phyloP scores from a whole-genome alignment of 2,113 vertebrate species.

The Anoura caudifer region DNA sequence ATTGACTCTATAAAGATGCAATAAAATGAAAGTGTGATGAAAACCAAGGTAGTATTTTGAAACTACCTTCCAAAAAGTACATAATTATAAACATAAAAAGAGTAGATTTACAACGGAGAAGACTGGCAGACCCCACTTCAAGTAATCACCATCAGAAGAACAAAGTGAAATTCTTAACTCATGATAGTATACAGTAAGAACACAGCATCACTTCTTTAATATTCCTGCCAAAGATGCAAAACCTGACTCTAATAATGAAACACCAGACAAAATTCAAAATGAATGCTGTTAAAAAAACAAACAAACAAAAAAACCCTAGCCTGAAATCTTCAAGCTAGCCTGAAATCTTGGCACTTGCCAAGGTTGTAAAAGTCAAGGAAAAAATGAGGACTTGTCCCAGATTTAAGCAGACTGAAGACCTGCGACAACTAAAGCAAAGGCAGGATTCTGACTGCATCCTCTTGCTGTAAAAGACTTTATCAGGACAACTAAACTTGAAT shows the following conservation, averaged over 20 bases:
- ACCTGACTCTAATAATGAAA: not conserved
- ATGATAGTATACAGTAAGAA: not conserved
- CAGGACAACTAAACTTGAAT: not conserved
- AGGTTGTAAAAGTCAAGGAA: not conserved
- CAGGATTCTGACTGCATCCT: not conserved
- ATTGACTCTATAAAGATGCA: not conserved
- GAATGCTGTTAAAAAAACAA: not conserved
- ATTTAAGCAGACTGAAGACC: not conserved
- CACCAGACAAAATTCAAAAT: not conserved
- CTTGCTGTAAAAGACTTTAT: not conserved
- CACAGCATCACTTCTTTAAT: not conserved
- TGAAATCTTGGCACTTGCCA: not conserved
- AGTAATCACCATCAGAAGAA: not conserved
- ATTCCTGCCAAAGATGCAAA: not conserved
- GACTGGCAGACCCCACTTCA: not conserved
- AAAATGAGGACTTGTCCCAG: not conserved
- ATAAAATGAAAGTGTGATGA: not conserved
- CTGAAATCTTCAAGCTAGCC: not conserved
- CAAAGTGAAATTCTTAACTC: not conserved
- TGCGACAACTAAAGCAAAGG: not conserved
- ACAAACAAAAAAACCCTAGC: not conserved
- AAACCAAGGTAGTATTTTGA: not conserved
- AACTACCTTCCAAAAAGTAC: slow-evolving; percentile 19
- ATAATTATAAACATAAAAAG: not conserved
- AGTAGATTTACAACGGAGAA: not conserved